Evolutionary conservation across 2,113 vertebrate species (phyloP).

Genomic region (Channa maculata): DNA sequence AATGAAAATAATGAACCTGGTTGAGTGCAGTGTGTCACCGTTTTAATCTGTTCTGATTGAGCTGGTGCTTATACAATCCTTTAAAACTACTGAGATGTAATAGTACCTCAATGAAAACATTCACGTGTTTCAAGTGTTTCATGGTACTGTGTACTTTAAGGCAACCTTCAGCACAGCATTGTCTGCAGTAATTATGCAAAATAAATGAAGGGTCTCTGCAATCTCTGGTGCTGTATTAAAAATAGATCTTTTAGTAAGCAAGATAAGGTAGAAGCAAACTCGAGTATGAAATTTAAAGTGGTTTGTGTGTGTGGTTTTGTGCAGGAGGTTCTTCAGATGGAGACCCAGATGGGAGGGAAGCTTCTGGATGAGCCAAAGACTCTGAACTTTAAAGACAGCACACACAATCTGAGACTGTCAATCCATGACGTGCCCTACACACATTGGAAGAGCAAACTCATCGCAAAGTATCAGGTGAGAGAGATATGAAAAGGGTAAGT

Average conservation of each 20-base stretch:
- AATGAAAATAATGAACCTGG: background rate
- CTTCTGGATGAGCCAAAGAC: conserved; percentile 95
- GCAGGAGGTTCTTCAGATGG: conserved; percentile 94
- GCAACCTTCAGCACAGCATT: background rate
- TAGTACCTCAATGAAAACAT: conserved; percentile 24
- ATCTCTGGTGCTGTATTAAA: conserved; percentile 15
- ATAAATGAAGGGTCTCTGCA: conserved; percentile 24
- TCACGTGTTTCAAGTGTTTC: conserved; percentile 36
- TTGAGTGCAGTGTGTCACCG: background rate
- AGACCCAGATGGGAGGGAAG: conserved; percentile 94
- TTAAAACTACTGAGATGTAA: conserved; percentile 16
- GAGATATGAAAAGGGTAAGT: background rate
- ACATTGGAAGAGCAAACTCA: conserved; percentile 95
- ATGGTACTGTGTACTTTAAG: conserved; percentile 13
- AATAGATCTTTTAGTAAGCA: conserved; percentile 1
- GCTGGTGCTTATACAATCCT: background rate
- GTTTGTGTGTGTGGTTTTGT: conserved; percentile 18
- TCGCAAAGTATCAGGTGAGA: conserved; percentile 94
- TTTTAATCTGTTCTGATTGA: background rate
- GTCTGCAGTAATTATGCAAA: conserved; percentile 34
- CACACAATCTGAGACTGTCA: conserved; percentile 94
- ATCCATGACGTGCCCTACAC: conserved; percentile 92
- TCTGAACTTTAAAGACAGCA: conserved; percentile 95
- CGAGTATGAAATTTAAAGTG: conserved; percentile 12
- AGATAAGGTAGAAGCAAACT: conserved; percentile 14